These are phyloP conservation scores for Cryptosula pallasiana DNA, from an alignment of 2,888 invertebrate species.

Conservation along the genomic window DNA sequence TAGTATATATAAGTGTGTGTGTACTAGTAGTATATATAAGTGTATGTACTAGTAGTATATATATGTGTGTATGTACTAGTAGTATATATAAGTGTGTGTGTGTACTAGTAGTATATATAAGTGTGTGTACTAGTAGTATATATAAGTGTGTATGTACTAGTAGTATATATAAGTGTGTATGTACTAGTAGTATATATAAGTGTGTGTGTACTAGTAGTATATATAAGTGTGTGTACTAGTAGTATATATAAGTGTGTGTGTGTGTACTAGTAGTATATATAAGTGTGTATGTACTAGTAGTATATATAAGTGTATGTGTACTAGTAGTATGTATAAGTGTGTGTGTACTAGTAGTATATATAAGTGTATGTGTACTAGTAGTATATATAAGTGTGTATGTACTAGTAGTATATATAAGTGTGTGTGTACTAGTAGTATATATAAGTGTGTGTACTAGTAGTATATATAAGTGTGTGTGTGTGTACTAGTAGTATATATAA, in stretches of 20 bases:
- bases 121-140: background rate
- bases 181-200: too few species aligned
- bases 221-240: background rate
- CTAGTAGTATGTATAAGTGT: background rate
- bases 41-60: background rate
- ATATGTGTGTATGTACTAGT: too few species aligned
- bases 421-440: background rate
- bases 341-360: too few species aligned
- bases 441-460: too few species aligned
- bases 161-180: conserved; percentile 57
- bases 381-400: background rate
- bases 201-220: background rate
- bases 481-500: background rate
- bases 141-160: too few species aligned
- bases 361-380: too few species aligned
- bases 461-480: background rate
- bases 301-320: background rate
- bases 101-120: background rate
- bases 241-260: conserved; percentile 53
- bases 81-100: too few species aligned
- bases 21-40: background rate
- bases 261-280: too few species aligned
- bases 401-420: background rate
- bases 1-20: too few species aligned
- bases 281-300: background rate